Percentiles rank a stretch among this genome's conserved stretches.
phyloP scores from a whole-genome alignment of 2,797 vertebrate species.

The Phataginus tricuspis region DNA sequence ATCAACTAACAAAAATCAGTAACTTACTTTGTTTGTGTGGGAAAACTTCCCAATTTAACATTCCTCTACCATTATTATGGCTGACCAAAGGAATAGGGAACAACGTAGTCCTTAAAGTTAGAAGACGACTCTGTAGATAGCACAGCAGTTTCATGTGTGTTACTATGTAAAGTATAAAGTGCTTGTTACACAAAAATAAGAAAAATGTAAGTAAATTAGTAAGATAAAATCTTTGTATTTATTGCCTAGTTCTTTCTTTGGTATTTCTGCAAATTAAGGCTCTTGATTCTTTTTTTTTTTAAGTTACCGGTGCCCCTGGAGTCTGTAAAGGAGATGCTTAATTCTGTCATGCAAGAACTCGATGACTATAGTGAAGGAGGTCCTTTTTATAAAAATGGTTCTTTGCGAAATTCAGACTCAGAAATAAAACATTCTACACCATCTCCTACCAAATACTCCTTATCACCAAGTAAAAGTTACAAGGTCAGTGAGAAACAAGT shows the following conservation, averaged over 20 bases:
- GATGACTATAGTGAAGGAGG: slow-evolving; percentile 89
- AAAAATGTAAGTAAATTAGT: neutral
- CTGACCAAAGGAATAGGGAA: neutral
- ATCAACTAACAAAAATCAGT: neutral
- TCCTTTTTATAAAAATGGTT: slow-evolving; percentile 88
- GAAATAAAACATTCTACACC: slow-evolving; percentile 93
- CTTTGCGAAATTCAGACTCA: slow-evolving; percentile 85
- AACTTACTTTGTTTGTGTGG: neutral
- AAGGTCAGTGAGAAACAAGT: slow-evolving; percentile 86
- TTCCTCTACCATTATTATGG: neutral
- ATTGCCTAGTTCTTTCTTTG: slow-evolving; percentile 20
- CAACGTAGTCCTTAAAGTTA: neutral
- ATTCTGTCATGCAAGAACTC: slow-evolving; percentile 94
- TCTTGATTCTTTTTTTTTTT: slow-evolving; percentile 6
- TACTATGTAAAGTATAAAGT: neutral
- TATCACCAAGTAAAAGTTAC: slow-evolving; percentile 93
- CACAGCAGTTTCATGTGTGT: neutral
- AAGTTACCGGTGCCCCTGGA: slow-evolving; percentile 95
- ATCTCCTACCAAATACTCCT: slow-evolving; percentile 91
- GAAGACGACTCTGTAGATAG: neutral
- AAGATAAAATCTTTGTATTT: neutral
- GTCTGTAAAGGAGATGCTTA: slow-evolving; percentile 93
- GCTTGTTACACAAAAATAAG: neutral
- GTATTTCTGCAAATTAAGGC: neutral
- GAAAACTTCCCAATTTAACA: neutral